These are phyloP conservation scores for Agapornis roseicollis DNA, from an alignment of 2,113 vertebrate species.

Conservation along the genomic window DNA sequence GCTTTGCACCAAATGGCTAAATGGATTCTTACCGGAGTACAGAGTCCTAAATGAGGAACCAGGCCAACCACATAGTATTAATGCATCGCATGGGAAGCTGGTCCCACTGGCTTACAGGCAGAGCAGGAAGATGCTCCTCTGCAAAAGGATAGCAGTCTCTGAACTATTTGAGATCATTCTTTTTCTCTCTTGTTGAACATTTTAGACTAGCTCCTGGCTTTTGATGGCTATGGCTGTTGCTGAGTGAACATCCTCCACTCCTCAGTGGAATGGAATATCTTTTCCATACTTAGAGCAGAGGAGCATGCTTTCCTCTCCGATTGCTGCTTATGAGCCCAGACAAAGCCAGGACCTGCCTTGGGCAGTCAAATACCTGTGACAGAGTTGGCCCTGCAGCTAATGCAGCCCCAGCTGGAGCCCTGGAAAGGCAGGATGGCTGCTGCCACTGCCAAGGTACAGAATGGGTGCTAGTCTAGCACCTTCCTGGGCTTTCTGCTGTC, in stretches of 20 bases:
- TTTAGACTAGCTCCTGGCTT: not conserved
- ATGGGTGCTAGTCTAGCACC: not conserved
- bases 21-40: not conserved
- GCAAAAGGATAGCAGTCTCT: fast-evolving
- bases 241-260: not conserved
- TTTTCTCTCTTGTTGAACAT: not conserved
- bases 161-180: not conserved
- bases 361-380: not conserved
- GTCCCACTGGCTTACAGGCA: not conserved
- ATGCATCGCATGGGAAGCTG: fast-evolving
- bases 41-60: not conserved
- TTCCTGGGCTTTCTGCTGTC: not conserved
- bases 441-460: not conserved
- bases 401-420: not conserved
- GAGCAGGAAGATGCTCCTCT: not conserved
- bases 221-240: not conserved
- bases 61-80: not conserved
- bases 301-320: not conserved
- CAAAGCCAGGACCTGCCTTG: not conserved
- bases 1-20: not conserved
- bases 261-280: not conserved
- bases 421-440: not conserved
- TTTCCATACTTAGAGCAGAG: not conserved
- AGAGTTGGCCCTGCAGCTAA: not conserved
- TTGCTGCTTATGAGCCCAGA: not conserved